Evolutionary conservation across 2,797 vertebrate genomes (phyloP), one percentile per base, ranked within the genome.

Genomic region (Centroberyx gerrardi): DNA sequence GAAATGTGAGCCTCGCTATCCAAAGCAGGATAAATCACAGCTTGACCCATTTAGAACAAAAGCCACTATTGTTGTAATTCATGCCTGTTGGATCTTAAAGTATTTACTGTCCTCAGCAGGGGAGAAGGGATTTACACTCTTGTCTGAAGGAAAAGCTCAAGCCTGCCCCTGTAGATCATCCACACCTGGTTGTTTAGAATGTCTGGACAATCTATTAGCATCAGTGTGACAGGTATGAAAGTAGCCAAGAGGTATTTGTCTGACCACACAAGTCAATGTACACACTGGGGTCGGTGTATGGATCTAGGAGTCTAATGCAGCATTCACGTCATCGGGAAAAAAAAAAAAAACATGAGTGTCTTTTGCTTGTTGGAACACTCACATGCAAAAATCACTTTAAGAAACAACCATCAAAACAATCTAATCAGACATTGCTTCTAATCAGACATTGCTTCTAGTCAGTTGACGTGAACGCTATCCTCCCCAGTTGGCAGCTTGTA

Each of bases 71-170:
- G 68, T 72, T 68, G 46, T 59, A 33, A 56, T 38, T 63, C 36
- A 22, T 48, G 58, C 29, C 52, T 54, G 55, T 61, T 49, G 63
- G 55, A 69, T 72, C 38, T 62, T 27, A 46, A 28, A 46, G n/a
- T 14, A 62, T 61, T 72, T 55, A 67, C 67, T 60, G 74, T 74
- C 58, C 44, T 80, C 63, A 14, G 67, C 54, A 31, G 54, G 9
- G 48, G 77, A 65, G 49, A 55, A 40, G 2, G 42, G 62, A 61
- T 67, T 68, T 60, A 56, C 27, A 38, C 10, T 53, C 28, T 3
- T 7, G 44, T 46, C 60, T 44, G 46, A 18, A 8, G 27, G 56
- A 5, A 22, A 31, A 64, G 33, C 62, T 66, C 59, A 42, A 46
- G 33, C 29, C 64, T 59, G 46, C 28, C 62, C 52, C 22, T 56